Conservation (phyloP, 2,797 vertebrate species). For the Ceyx erithaca region DNA sequence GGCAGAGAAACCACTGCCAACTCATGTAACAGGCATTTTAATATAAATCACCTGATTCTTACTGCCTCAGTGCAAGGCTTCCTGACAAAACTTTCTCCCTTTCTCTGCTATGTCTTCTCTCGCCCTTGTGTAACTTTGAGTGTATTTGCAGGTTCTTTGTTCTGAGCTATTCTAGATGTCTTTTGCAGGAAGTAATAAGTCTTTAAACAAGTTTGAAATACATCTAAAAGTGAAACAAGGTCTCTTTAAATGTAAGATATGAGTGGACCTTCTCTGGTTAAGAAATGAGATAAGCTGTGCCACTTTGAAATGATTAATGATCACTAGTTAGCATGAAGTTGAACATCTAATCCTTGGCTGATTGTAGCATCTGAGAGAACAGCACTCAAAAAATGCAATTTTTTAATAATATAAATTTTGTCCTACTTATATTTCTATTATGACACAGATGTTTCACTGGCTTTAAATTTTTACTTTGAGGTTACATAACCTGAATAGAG, state of each 20-base stretch:
- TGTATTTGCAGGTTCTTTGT: neutral
- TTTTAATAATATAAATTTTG: conserved; percentile 2
- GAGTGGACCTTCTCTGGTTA: neutral
- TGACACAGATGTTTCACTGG: neutral
- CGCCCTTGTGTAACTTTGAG: neutral
- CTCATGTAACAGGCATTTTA: neutral
- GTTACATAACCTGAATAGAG: neutral
- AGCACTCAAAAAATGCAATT: neutral
- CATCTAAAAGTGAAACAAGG: neutral
- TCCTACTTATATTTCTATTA: neutral
- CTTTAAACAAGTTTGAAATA: neutral
- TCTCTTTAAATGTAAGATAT: neutral
- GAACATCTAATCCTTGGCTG: conserved; percentile 21
- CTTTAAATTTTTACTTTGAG: conserved; percentile 14
- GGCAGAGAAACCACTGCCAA: neutral
- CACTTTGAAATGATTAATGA: conserved; percentile 38
- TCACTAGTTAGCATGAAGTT: neutral
- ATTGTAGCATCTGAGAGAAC: conserved; percentile 19
- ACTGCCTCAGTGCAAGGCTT: neutral
- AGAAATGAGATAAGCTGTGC: conserved; percentile 10
- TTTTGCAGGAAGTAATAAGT: neutral
- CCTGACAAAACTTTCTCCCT: neutral
- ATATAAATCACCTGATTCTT: neutral
- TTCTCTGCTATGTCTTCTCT: neutral
- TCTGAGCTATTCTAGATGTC: neutral